These are phyloP conservation scores for Hirtodrosophila duncani DNA, from an alignment of 2,888 invertebrate species.

Conservation along the genomic window DNA sequence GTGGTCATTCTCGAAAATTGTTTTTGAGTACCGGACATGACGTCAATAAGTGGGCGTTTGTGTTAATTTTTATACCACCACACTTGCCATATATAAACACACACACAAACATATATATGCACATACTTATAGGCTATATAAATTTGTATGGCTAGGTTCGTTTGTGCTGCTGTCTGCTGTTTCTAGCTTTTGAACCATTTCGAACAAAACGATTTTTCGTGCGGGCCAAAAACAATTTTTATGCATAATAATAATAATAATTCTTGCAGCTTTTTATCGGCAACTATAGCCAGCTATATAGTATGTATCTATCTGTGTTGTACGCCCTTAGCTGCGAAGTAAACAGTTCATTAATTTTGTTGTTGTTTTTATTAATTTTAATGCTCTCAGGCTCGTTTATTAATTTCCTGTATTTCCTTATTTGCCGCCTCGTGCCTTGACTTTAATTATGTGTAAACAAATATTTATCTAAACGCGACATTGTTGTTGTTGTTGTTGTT, in stretches of 20 bases:
- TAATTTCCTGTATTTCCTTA: slow-evolving; percentile 60
- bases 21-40: slow-evolving; percentile 77
- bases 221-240: slow-evolving; percentile 37
- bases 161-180: slow-evolving; percentile 12
- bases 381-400: slow-evolving; percentile 13
- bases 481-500: too few species aligned
- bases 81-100: slow-evolving; percentile 12
- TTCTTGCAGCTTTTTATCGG: slow-evolving; percentile 45
- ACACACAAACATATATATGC: slow-evolving; percentile 26
- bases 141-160: not conserved
- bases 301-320: not conserved
- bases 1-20: slow-evolving; percentile 73
- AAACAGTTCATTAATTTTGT: not conserved
- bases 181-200: slow-evolving; percentile 19
- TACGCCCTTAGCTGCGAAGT: not conserved
- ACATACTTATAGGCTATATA: slow-evolving; percentile 1
- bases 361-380: slow-evolving; percentile 14
- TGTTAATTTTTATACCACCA: slow-evolving; percentile 69
- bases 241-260: slow-evolving; percentile 51
- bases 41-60: slow-evolving; percentile 78
- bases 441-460: slow-evolving; percentile 50
- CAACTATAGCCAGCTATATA: slow-evolving; percentile 2
- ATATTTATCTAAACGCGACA: slow-evolving; percentile 27
- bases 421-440: slow-evolving; percentile 37
- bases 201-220: slow-evolving; percentile 23